phyloP scores from a whole-genome alignment of 2,888 invertebrate species.

The Sinotaia quadrata region DNA sequence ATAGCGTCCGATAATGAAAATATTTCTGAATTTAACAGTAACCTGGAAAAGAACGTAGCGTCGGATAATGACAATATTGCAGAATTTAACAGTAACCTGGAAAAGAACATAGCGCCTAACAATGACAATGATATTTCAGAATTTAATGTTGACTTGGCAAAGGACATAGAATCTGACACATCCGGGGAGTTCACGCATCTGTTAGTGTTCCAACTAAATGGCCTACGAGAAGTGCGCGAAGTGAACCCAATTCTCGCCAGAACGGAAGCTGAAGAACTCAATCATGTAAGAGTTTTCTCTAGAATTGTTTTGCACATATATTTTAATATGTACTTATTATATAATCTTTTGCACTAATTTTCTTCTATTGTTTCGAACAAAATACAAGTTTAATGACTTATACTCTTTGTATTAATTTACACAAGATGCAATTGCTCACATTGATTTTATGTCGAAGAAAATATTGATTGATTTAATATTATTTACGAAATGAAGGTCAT shows the following conservation, averaged over 20 bases:
- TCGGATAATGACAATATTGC: no score
- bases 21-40: conserved; percentile 48
- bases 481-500: no score
- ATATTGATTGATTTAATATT: no score
- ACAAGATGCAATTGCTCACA: no score
- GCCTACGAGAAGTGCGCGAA: conserved; percentile 45
- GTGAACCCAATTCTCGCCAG: conserved; percentile 51
- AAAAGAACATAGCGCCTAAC: conserved; percentile 57
- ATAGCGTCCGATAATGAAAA: no score
- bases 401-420: no score
- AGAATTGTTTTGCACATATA: no score
- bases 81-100: conserved; percentile 55
- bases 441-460: no score
- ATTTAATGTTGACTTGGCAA: conserved; percentile 56
- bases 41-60: conserved; percentile 59
- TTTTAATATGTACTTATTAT: no score
- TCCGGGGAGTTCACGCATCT: conserved; percentile 71
- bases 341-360: no score
- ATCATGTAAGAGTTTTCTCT: conserved; percentile 41
- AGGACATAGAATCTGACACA: conserved; percentile 58
- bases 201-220: conserved; percentile 54
- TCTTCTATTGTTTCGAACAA: no score
- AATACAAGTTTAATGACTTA: no score
- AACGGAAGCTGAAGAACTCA: conserved; percentile 58
- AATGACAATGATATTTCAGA: conserved; percentile 52